phyloP scores from a whole-genome alignment of 2,888 invertebrate genomes.

The Lordiphosa andalusiaca region DNA sequence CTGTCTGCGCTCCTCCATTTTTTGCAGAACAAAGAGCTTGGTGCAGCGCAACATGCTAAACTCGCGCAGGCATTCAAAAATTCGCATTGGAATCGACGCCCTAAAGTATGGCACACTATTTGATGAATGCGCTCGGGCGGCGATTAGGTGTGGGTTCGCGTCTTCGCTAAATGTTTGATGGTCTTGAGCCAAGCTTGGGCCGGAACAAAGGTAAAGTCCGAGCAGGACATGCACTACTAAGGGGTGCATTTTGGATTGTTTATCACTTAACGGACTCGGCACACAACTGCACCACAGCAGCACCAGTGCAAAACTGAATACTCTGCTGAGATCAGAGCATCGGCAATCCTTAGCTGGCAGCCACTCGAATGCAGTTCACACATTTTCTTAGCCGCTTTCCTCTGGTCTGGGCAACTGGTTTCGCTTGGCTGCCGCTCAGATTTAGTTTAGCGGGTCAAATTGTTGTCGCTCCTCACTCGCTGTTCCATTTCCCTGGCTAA shows the following conservation, averaged over 20 bases:
- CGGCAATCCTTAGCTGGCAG: slow-evolving; percentile 39
- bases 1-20: slow-evolving; percentile 79
- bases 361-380: slow-evolving; percentile 11
- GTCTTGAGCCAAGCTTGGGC: slow-evolving; percentile 37
- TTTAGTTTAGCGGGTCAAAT: slow-evolving; percentile 67
- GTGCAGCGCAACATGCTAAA: slow-evolving; percentile 82
- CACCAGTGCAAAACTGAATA: slow-evolving; percentile 61
- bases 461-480: slow-evolving; percentile 17
- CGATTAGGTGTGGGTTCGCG: slow-evolving; percentile 12
- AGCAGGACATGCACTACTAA: slow-evolving; percentile 45
- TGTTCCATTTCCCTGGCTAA: slow-evolving; percentile 51
- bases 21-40: slow-evolving; percentile 82
- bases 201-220: slow-evolving; percentile 31
- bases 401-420: slow-evolving; percentile 57
- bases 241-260: slow-evolving; percentile 37
- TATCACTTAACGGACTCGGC: slow-evolving; percentile 4
- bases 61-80: slow-evolving; percentile 78
- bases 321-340: slow-evolving; percentile 36
- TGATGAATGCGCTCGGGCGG: slow-evolving; percentile 29
- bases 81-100: slow-evolving; percentile 77
- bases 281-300: slow-evolving; percentile 66
- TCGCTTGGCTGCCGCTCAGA: slow-evolving; percentile 35
- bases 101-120: slow-evolving; percentile 75
- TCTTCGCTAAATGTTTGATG: slow-evolving; percentile 30
- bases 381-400: slow-evolving; percentile 42